phyloP scores from a whole-genome alignment of 2,888 invertebrate species.

The Anoncus sp. region DNA sequence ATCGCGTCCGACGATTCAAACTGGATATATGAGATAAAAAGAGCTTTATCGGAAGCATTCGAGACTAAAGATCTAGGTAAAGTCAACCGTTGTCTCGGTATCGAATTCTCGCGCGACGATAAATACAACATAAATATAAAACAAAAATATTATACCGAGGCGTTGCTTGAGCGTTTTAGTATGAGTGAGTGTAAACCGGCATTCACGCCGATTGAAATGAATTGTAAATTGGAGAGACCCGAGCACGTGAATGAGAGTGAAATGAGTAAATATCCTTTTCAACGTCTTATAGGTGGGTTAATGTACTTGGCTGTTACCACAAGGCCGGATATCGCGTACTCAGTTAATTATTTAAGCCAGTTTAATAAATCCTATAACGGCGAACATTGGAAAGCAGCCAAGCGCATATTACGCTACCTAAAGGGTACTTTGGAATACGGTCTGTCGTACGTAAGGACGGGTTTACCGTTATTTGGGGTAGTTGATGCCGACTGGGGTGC shows the following conservation, averaged over 20 bases:
- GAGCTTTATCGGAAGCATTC: conserved; percentile 30
- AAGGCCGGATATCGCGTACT: conserved; percentile 53
- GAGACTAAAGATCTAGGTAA: conserved; percentile 46
- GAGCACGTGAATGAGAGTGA: too few species aligned
- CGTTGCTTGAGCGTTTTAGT: conserved; percentile 33
- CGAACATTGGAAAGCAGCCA: too few species aligned
- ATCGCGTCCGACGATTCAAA: neutral
- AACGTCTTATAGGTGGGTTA: conserved; percentile 45
- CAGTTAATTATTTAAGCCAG: conserved; percentile 52
- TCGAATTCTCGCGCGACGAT: conserved; percentile 46
- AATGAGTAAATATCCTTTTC: conserved; percentile 49
- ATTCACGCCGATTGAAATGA: conserved; percentile 35
- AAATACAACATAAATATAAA: conserved; percentile 8
- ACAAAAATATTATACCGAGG: conserved; percentile 29
- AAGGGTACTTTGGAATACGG: too few species aligned
- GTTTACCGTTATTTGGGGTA: neutral
- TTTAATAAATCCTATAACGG: conserved; percentile 37
- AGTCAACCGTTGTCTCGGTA: conserved; percentile 45
- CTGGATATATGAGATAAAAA: too few species aligned
- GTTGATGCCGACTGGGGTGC: too few species aligned
- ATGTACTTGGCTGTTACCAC: conserved; percentile 54
- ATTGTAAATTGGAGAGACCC: conserved; percentile 28
- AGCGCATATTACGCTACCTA: too few species aligned
- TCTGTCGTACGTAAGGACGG: too few species aligned
- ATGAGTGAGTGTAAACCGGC: conserved; percentile 45